phyloP scores from a whole-genome alignment of 2,797 vertebrate species.

The Helarctos malayanus region DNA sequence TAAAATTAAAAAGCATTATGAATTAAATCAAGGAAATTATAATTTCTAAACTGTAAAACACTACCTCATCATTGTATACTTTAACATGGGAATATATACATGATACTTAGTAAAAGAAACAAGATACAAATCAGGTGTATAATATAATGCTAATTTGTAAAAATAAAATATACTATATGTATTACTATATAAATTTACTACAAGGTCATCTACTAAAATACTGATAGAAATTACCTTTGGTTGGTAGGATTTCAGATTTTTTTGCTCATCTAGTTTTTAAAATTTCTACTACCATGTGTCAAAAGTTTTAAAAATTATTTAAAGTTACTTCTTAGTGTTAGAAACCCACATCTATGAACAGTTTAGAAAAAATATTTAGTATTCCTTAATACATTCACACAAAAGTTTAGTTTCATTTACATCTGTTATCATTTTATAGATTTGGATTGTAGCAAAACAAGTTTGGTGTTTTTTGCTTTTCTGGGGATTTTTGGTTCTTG shows the following conservation, averaged over 20 bases:
- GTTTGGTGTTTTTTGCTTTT: not conserved
- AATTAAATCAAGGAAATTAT: slow-evolving; percentile 56
- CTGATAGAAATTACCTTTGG: not conserved
- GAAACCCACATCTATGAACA: not conserved
- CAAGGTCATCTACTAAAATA: slow-evolving; percentile 47
- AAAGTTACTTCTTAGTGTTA: slow-evolving; percentile 25
- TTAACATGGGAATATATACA: slow-evolving; percentile 35
- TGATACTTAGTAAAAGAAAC: slow-evolving; percentile 33
- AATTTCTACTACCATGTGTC: not conserved
- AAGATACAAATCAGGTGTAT: slow-evolving; percentile 23
- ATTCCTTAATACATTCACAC: slow-evolving; percentile 8
- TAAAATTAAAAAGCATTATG: slow-evolving; percentile 69
- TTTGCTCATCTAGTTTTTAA: slow-evolving; percentile 44
- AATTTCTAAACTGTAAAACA: slow-evolving; percentile 61
- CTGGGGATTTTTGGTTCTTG: not conserved
- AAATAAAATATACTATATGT: slow-evolving; percentile 18
- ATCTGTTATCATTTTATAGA: slow-evolving; percentile 50
- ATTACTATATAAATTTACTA: not conserved
- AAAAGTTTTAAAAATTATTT: slow-evolving; percentile 37
- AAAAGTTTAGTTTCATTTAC: slow-evolving; percentile 47
- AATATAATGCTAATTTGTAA: slow-evolving; percentile 36
- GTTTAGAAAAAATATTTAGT: slow-evolving; percentile 55
- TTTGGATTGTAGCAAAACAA: slow-evolving; percentile 17
- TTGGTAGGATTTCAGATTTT: slow-evolving; percentile 35
- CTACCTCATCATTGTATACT: not conserved